Base-by-base conservation (phyloP, 2,888 invertebrate genomes). In the Himalopsyche anomala region DNA sequence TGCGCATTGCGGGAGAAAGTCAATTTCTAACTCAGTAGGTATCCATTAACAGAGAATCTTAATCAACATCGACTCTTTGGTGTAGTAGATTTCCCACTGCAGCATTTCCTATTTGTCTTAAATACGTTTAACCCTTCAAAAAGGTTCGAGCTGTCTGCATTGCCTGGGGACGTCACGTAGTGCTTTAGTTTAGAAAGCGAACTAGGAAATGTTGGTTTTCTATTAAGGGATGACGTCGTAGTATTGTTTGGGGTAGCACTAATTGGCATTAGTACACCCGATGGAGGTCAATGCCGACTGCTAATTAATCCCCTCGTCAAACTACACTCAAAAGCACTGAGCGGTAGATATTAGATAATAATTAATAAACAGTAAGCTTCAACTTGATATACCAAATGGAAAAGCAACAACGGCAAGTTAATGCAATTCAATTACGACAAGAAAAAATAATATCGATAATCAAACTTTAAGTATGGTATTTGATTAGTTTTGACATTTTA, bases 91-190 rank as follows among this genome's bases (percentile, higher is more conserved):
- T 36, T 74, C 36, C 38, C 36, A 74, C 36, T 74, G 38, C 74
- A 74, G 19, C 74, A 74, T 74, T 74, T 36, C 36, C 74, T 4
- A 5, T 74, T 36, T 5, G 15, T 4, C 8, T 36, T 0, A 74
- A 74, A 38, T 12, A 28, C 38, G 74, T 1, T 11, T 15, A 2
- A 15, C 9, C 74, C n/a, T 9, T 74, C 74, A 15, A 12, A 38
- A 74, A 36, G 38, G 74, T 38, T 74, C 74, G 36, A 38, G 38
- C 36, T 38, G 12, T 74, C 38, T 19, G 19, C 74, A 74, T 74
- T 74, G 74, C 74, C 74, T 74, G 36, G 74, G 74, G 74, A 74
- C 74, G 38, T 36, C 74, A 74, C 74, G 36, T 38, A 74, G 36
- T 74, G 74, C 36, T 15, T 74, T 74, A 38, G 74, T 15, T 74